Evolutionary conservation across 2,113 vertebrate genomes (phyloP).

Genomic region (Chloebia gouldiae): DNA sequence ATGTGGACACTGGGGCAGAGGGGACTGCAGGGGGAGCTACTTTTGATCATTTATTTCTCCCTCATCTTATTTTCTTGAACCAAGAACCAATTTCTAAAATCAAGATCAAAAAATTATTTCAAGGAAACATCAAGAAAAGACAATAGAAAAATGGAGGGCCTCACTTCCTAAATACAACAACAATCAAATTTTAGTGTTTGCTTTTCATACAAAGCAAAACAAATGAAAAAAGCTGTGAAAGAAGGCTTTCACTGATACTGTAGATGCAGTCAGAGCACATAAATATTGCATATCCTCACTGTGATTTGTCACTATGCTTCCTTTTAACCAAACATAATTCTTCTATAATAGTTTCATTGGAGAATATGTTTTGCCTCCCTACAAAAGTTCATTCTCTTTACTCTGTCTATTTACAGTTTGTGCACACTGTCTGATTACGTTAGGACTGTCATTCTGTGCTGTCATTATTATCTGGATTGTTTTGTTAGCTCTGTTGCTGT

Average conservation of each 20-base stretch:
- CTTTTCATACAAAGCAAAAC: background rate
- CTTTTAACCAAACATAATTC: conserved; percentile 58
- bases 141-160: background rate
- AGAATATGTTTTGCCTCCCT: conserved; percentile 50
- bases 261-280: background rate
- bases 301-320: conserved; percentile 35
- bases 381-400: conserved; percentile 37
- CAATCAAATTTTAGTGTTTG: background rate
- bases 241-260: background rate
- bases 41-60: background rate
- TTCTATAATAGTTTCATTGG: conserved; percentile 50
- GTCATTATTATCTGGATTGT: conserved; percentile 57
- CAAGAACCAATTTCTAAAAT: background rate
- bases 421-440: conserved; percentile 43
- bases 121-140: background rate
- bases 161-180: background rate
- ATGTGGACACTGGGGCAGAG: rapidly evolving
- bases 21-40: background rate
- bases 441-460: conserved; percentile 55
- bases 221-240: background rate
- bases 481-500: conserved; percentile 64
- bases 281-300: conserved; percentile 42
- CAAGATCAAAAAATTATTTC: background rate
- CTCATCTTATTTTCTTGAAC: background rate
- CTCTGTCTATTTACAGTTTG: conserved; percentile 54